Base-by-base conservation (phyloP, 2,888 invertebrate species). In the Orchesellides sinensis region DNA sequence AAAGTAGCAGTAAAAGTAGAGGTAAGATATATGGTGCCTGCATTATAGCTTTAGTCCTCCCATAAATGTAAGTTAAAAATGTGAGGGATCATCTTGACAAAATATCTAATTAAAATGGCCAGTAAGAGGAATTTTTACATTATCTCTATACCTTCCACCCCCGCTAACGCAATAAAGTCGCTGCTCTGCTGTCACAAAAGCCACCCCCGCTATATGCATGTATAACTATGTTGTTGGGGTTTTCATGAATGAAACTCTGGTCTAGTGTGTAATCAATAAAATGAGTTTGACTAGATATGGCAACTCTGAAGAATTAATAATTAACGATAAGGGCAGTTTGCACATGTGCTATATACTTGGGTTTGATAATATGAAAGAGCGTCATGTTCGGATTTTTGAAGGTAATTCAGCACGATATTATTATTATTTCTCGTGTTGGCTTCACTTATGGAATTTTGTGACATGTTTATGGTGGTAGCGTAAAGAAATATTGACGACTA, bases 341-440 rank as follows among this genome's bases (percentile, higher is more conserved):
- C 12, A 35, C 35, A 35, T 35, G 35, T n/a, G n/a, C n/a, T n/a
- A n/a, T n/a, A n/a, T n/a, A n/a, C n/a, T n/a, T 10, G 59, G 59
- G 12, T 29, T 27, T 59, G 17, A 27, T 27, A 27, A 17, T 4
- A 54, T 23, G 21, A 59, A n/a, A 21, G n/a, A n/a, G n/a, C n/a
- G n/a, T 21, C 5, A 17, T 19, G 21, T 63, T 14, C 59, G 35
- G n/a, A 21, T 25, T 59, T 59, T 59, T 21, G 52, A 52, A 52
- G 52, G 52, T 52, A 21, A 52, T 52, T 21, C 23, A 3, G 23
- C 19, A 23, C 3, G 21, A 21, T 21, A 3, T 21, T 17, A n/a
- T n/a, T n/a, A n/a, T n/a, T 66, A 40, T 40, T 65, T 54, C 40
- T 49, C 68, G 73, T 72, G 80, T 80, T 73, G 80, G 80, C 69